These are phyloP conservation scores for Nannoperca australis DNA, from an alignment of 2,797 vertebrate species.

Conservation along the genomic window DNA sequence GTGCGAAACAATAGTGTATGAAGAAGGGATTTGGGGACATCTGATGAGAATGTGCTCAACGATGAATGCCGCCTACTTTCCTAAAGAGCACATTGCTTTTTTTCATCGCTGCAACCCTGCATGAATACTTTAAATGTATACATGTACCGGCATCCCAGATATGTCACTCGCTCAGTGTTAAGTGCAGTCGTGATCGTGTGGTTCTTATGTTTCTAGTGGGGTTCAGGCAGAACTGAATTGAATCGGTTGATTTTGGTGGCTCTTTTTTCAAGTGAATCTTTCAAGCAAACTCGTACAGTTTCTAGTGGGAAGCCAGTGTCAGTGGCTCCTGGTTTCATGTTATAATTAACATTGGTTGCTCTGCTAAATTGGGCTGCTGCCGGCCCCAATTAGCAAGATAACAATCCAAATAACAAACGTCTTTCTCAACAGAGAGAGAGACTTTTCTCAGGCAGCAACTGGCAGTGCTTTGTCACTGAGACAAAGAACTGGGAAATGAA, in stretches of 20 bases:
- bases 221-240: background rate
- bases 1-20: conserved; percentile 57
- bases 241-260: background rate
- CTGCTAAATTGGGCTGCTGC: conserved; percentile 30
- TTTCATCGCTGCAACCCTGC: background rate
- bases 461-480: conserved; percentile 29
- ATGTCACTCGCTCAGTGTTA: background rate
- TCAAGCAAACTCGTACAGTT: background rate
- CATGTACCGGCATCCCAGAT: background rate
- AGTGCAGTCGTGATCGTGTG: background rate
- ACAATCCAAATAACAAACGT: conserved; percentile 44
- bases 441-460: conserved; percentile 32
- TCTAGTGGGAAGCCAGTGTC: background rate
- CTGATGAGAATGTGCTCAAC: conserved; percentile 45
- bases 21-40: conserved; percentile 53
- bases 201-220: background rate
- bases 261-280: background rate
- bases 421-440: conserved; percentile 23
- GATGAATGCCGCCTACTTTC: conserved; percentile 15
- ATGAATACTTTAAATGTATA: conserved; percentile 1
- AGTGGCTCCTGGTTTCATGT: conserved; percentile 21
- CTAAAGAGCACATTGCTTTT: conserved; percentile 18
- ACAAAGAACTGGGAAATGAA: conserved; percentile 35
- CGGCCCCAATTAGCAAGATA: conserved; percentile 61
- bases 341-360: conserved; percentile 45